A percentile compares a stretch with the other conserved stretches of the same genome.
These are phyloP conservation scores for Craniophora ligustri DNA, from an alignment of 2,888 invertebrate species.

Conservation along the genomic window DNA sequence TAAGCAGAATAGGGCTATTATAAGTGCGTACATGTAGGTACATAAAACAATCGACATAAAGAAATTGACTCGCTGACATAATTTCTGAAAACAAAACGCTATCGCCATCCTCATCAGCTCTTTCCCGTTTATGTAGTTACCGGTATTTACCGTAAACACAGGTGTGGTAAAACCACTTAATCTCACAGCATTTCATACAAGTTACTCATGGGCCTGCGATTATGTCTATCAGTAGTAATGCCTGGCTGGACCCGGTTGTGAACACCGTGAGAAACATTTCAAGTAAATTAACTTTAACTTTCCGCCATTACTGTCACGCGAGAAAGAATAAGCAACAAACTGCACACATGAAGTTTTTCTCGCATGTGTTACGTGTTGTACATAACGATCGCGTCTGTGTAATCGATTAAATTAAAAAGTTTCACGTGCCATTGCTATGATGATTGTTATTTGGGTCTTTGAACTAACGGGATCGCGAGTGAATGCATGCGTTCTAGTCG, in stretches of 20 bases:
- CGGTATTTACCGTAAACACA: constrained; percentile 48
- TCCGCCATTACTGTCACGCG: constrained; percentile 80
- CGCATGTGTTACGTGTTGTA: constrained; percentile 65
- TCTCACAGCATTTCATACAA: constrained; percentile 47
- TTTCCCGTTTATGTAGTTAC: constrained; percentile 38
- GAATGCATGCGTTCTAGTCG: constrained; percentile 67
- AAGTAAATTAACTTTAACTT: constrained; percentile 80
- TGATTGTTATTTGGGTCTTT: constrained; percentile 76
- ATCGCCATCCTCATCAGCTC: constrained; percentile 47
- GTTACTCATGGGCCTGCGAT: constrained; percentile 52
- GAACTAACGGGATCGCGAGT: constrained; percentile 78
- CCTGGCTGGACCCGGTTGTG: constrained; percentile 63
- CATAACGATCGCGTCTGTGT: constrained; percentile 64
- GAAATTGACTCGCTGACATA: not conserved
- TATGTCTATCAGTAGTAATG: constrained; percentile 62
- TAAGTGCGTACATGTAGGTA: no score
- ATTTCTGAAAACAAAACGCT: constrained; percentile 5
- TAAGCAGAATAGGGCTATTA: no score
- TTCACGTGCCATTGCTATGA: constrained; percentile 69
- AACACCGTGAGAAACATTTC: constrained; percentile 82
- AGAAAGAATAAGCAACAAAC: constrained; percentile 72
- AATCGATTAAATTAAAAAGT: constrained; percentile 73
- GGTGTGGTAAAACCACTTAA: constrained; percentile 48
- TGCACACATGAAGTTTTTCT: constrained; percentile 67
- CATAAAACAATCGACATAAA: no score